Evolutionary conservation across 2,888 invertebrate genomes (phyloP).

Genomic region (Polymixis lichenea): DNA sequence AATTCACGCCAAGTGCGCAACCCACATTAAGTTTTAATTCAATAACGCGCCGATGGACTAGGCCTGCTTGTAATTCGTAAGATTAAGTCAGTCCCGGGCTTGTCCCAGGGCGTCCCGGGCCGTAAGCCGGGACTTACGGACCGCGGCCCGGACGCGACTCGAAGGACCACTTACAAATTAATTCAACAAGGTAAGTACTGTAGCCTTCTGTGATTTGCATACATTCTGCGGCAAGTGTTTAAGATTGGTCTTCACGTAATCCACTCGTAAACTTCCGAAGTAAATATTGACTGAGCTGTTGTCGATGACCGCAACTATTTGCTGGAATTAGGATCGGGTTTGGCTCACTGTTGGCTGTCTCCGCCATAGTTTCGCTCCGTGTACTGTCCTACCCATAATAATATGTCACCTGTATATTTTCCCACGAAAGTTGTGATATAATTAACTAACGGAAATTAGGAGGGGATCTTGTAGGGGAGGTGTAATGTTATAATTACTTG

Average conservation of each 20-base stretch:
- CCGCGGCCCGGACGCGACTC: conserved; percentile 57
- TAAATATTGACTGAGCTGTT: conserved; percentile 58
- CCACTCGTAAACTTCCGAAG: conserved; percentile 54
- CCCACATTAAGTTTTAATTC: conserved; percentile 71
- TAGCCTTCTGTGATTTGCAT: conserved; percentile 71
- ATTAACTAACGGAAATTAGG: conserved; percentile 25
- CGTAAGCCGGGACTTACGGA: conserved; percentile 66
- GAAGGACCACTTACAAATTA: conserved; percentile 71
- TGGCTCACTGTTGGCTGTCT: conserved; percentile 9
- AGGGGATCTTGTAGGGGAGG: conserved; percentile 10
- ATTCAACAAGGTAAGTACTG: conserved; percentile 70
- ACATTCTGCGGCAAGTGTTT: conserved; percentile 63
- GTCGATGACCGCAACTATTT: conserved; percentile 46
- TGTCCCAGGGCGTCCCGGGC: conserved; percentile 48
- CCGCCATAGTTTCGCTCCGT: neutral
- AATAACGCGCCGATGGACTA: conserved; percentile 71
- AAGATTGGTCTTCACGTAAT: conserved; percentile 63
- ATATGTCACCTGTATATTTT: conserved; percentile 39
- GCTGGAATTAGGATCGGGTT: conserved; percentile 13
- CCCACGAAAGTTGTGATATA: conserved; percentile 45
- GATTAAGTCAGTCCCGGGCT: conserved; percentile 66
- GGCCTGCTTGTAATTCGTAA: conserved; percentile 71
- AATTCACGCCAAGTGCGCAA: conserved; percentile 55
- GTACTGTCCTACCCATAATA: neutral
- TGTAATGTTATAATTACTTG: conserved; percentile 41